Evolutionary conservation across 2,113 vertebrate genomes (phyloP), one percentile per base, ranked within the genome.

Genomic region (Eptatretus burgeri): DNA sequence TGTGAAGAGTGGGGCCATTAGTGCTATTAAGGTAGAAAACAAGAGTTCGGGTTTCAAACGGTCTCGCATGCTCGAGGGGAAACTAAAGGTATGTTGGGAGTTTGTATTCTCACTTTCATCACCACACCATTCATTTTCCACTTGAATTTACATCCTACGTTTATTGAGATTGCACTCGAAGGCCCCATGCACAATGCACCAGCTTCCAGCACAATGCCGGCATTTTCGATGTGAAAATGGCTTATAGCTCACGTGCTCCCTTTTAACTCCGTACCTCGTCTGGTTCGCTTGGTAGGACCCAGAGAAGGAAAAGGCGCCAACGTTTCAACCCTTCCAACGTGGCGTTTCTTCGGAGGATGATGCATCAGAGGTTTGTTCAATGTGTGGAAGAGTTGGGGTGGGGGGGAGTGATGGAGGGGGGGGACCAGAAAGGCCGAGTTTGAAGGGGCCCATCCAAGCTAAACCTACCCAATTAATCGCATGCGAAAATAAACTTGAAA

Each of bases 31-130:
- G 67, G 83, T 82, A 0, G 85, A 87, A 67, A 91, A 82, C 71
- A 88, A 91, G 71, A 91, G 85, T 73, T 88, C 82, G 0, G 85
- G 85, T 27, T 91, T 91, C 71, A 88, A 91, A 70, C 79, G 85
- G 11, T 91, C 85, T 17, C 77, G 83, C 50, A 85, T 80, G 20
- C 74, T 85, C 63, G 83, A 91, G 70, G 83, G 82, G 17, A 88
- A 91, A 71, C 74, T 83, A 14, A 91, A 91, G 77, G 85, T 84
- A 67, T 70, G 66, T 17, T 2, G 1, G 20, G 10, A 17, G n/a
- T 41, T 3, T 41, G 3, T 41, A 41, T 41, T 41, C 27, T 41
- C 27, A 41, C 27, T 41, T 41, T 41, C 27, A 41, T 41, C 27
- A 41, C 27, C 27, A 41, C 27, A 41, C 27, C 27, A 41, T 7